Base-by-base conservation (phyloP, 2,888 invertebrate species). In the Cetonia aurata region DNA sequence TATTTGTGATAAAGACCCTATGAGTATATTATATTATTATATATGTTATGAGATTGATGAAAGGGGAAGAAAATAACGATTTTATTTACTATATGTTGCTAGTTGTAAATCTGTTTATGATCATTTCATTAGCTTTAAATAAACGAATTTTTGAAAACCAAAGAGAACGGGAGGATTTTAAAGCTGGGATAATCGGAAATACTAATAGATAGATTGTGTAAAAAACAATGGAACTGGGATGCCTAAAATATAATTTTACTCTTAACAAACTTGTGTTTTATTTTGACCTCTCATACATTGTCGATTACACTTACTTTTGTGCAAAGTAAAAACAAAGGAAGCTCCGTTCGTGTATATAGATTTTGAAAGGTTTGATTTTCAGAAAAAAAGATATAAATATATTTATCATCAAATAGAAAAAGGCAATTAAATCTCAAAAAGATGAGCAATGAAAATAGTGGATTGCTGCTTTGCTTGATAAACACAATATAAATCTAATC, bases 211-310 rank as follows among this genome's bases (percentile, higher is more conserved):
- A 15, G 46, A 12, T 13, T 46, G 15, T 10, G 13, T 46, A 46
- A 13, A n/a, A 13, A 46, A 46, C 8, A 44, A 44, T 10, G 10
- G 52, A 19, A 42, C 13, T 48, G 48, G 46, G 37, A 62, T 62
- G 62, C 62, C 62, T 62, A 62, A 62, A 62, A 62, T 62, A 62
- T 62, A 62, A 62, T 62, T 62, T 62, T 48, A 62, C 62, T 62
- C 62, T 62, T 62, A 19, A 62, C 17, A 13, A 48, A 62, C 8
- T 6, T 9, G 44, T 8, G 62, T 62, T 48, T 62, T 15, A 62
- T 50, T 62, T 46, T 12, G 0, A 1, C 25, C 4, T 25, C 4
- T 25, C 25, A 1, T 25, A 25, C 4, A 25, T 25, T 25, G 25
- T 25, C n/a, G n/a, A n/a, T n/a, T n/a, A n/a, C n/a, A n/a, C n/a